Evolutionary conservation across 53 echinoderm and acorn worm species (phyloP).

Genomic region (Henricia sp.): DNA sequence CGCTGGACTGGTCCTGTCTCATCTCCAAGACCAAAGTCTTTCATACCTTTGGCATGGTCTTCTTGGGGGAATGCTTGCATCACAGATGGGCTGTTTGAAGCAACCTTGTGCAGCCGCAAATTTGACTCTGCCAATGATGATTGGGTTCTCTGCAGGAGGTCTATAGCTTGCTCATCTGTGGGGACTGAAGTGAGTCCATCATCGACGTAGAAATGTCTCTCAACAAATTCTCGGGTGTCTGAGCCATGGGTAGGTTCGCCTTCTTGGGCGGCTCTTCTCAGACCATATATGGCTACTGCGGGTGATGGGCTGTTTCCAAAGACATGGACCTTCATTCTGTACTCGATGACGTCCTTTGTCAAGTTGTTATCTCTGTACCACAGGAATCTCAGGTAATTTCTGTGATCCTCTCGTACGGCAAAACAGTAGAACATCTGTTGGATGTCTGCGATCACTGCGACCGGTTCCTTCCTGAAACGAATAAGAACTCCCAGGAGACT

Average conservation of each 20-base stretch:
- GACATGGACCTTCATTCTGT: constrained; percentile 67
- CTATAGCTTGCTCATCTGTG: constrained; percentile 20
- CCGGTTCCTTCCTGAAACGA: constrained; percentile 43
- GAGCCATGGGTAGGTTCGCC: constrained; percentile 15
- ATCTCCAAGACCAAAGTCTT: constrained; percentile 23
- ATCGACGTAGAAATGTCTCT: constrained; percentile 66
- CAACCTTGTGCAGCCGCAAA: constrained; percentile 57
- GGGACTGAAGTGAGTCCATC: constrained; percentile 15
- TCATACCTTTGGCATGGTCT: constrained; percentile 40
- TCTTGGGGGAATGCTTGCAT: constrained; percentile 33
- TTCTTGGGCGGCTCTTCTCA: constrained; percentile 18
- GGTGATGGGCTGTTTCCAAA: constrained; percentile 66
- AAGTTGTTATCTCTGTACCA: constrained; percentile 60
- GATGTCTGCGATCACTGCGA: constrained; percentile 75
- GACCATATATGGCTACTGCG: constrained; percentile 50
- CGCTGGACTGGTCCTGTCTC: constrained; percentile 9
- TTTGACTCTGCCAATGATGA: constrained; percentile 38
- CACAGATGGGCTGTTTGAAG: constrained; percentile 54
- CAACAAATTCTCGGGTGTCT: constrained; percentile 39
- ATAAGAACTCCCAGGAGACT: constrained; percentile 36
- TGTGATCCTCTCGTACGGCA: too few species aligned
- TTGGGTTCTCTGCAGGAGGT: constrained; percentile 13
- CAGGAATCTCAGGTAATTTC: constrained; percentile 64
- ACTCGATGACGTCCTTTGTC: constrained; percentile 37
- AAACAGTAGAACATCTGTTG: constrained; percentile 67